phyloP scores from a whole-genome alignment of 2,888 invertebrate genomes.

The Rhopalosiphum nymphaeae region DNA sequence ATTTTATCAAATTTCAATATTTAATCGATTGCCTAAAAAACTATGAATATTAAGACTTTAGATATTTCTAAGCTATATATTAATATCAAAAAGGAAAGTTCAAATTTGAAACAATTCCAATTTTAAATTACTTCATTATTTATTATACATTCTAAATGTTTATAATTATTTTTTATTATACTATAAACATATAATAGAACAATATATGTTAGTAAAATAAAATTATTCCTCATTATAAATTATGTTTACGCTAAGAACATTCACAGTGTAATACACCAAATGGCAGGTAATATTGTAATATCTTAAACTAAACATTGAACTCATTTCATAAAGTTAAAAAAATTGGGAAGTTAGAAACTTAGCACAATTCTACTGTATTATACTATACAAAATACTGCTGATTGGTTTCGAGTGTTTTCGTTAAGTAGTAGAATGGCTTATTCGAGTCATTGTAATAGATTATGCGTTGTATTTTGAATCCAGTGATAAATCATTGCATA shows the following conservation, averaged over 20 bases:
- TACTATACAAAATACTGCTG: too few relatives aligned
- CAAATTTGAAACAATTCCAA: not conserved
- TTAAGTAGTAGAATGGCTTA: not conserved
- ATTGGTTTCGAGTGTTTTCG: not conserved
- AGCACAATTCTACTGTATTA: too few relatives aligned
- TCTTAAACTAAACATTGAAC: not conserved
- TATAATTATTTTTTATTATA: not conserved
- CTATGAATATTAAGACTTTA: not conserved
- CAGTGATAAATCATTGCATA: not conserved
- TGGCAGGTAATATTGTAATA: not conserved
- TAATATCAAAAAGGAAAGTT: not conserved
- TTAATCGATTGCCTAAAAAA: not conserved
- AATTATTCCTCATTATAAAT: not conserved
- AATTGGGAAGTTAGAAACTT: not conserved
- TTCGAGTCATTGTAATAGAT: not conserved
- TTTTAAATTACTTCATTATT: not conserved
- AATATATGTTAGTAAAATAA: not conserved
- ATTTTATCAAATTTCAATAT: not conserved
- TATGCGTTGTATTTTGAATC: not conserved
- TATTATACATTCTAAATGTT: not conserved
- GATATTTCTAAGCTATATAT: not conserved
- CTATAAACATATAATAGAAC: not conserved
- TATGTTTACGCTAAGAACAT: not conserved
- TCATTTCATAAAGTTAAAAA: not conserved
- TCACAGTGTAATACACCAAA: not conserved